Evolutionary conservation across 2,113 vertebrate species (phyloP).

Genomic region (Spea bombifrons): DNA sequence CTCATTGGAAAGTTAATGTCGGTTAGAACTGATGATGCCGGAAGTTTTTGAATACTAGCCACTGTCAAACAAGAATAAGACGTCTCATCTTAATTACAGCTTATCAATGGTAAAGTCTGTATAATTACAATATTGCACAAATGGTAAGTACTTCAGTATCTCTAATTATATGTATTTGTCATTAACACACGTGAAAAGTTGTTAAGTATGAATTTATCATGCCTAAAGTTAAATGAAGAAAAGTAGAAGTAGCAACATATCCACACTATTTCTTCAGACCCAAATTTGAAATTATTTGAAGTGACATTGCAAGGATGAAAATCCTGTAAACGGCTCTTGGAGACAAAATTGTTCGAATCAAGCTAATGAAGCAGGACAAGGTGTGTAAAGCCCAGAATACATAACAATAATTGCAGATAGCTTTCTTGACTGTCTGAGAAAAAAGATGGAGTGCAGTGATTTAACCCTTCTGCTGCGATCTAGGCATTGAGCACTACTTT

Average conservation of each 20-base stretch:
- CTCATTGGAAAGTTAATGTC: slow-evolving; percentile 99
- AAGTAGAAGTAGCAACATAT: slow-evolving; percentile 43
- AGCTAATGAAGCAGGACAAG: slow-evolving; percentile 49
- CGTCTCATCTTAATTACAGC: not conserved
- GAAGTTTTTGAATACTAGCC: slow-evolving; percentile 97
- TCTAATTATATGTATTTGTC: not conserved
- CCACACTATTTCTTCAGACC: slow-evolving; percentile 40
- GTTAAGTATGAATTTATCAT: slow-evolving; percentile 49
- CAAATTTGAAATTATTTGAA: slow-evolving; percentile 55
- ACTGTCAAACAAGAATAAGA: slow-evolving; percentile 68
- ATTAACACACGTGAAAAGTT: slow-evolving; percentile 24
- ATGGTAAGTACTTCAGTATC: no score
- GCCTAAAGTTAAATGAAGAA: slow-evolving; percentile 37
- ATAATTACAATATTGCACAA: not conserved
- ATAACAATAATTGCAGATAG: not conserved
- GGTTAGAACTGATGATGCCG: slow-evolving; percentile 91
- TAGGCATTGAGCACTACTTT: no score
- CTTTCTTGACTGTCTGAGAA: not conserved
- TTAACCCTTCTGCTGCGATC: no score
- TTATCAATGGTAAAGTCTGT: not conserved
- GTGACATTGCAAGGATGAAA: slow-evolving; percentile 52
- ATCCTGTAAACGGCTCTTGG: slow-evolving; percentile 48
- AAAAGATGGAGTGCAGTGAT: not conserved
- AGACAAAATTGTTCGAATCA: slow-evolving; percentile 49
- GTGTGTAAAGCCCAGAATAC: not conserved